Conservation (phyloP, 2,797 vertebrate genomes). For the Bufotes viridis region DNA sequence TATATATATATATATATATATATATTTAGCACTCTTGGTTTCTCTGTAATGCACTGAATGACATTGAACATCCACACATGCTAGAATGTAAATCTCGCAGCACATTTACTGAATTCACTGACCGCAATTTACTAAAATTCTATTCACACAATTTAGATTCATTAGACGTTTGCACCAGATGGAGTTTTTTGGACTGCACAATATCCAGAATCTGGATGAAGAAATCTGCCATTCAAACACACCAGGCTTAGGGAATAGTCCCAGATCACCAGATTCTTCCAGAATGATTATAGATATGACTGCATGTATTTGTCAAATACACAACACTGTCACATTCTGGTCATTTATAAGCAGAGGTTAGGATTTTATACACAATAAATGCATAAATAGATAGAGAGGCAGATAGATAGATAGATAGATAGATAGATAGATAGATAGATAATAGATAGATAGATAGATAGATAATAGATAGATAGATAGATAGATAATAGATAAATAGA, state of each 20-base stretch:
- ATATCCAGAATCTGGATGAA: conserved; percentile 32
- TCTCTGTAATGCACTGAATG: background rate
- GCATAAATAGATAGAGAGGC: background rate
- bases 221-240: conserved; percentile 35
- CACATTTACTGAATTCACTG: conserved; percentile 29
- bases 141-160: conserved; percentile 29
- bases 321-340: background rate
- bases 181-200: conserved; percentile 34
- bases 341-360: background rate
- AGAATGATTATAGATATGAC: conserved; percentile 9
- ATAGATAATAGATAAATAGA: conserved; percentile 2
- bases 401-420: background rate
- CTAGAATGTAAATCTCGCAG: background rate
- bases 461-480: background rate
- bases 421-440: background rate
- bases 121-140: conserved; percentile 23
- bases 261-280: conserved; percentile 25
- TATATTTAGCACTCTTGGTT: no score
- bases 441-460: background rate
- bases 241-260: conserved; percentile 16
- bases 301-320: conserved; percentile 3
- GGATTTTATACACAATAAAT: background rate
- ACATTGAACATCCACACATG: background rate
- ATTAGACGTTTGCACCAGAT: conserved; percentile 40
- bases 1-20: background rate